These are phyloP conservation scores for Noctua janthe DNA, from an alignment of 2,888 invertebrate species.

Conservation along the genomic window DNA sequence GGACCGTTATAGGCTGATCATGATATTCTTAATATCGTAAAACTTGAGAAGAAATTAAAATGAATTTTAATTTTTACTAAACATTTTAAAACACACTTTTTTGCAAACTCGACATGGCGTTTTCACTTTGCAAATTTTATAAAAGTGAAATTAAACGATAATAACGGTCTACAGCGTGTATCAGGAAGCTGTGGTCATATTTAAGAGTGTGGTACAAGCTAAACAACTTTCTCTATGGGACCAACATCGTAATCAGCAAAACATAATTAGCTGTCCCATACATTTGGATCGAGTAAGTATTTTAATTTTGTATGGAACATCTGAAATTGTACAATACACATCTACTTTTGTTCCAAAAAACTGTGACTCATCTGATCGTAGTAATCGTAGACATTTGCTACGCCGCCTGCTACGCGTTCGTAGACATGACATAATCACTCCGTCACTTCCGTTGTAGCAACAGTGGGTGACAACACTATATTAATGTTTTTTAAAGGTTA, in stretches of 20 bases:
- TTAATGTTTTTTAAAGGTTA: neutral
- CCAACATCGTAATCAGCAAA: neutral
- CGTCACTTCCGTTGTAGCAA: conserved; percentile 15
- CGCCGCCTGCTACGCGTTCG: conserved; percentile 28
- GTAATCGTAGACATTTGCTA: conserved; percentile 41
- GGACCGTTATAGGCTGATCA: neutral
- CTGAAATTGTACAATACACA: neutral
- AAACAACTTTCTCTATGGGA: neutral
- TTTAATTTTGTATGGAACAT: neutral
- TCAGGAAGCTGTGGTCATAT: neutral
- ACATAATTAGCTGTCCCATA: neutral
- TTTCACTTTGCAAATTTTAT: neutral
- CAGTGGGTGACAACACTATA: neutral
- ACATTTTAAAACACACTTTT: neutral
- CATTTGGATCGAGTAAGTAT: neutral
- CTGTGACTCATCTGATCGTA: conserved; percentile 29
- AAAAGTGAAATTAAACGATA: neutral
- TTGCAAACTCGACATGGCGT: neutral
- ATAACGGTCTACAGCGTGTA: neutral
- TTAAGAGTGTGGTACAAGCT: neutral
- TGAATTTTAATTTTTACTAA: neutral
- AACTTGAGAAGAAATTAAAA: neutral
- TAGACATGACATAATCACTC: conserved; percentile 20
- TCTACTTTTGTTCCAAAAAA: conserved; percentile 4
- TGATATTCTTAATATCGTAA: neutral